These are phyloP conservation scores for Zaprionus gabonicus DNA, from an alignment of 1,140 invertebrate genomes.

Conservation along the genomic window DNA sequence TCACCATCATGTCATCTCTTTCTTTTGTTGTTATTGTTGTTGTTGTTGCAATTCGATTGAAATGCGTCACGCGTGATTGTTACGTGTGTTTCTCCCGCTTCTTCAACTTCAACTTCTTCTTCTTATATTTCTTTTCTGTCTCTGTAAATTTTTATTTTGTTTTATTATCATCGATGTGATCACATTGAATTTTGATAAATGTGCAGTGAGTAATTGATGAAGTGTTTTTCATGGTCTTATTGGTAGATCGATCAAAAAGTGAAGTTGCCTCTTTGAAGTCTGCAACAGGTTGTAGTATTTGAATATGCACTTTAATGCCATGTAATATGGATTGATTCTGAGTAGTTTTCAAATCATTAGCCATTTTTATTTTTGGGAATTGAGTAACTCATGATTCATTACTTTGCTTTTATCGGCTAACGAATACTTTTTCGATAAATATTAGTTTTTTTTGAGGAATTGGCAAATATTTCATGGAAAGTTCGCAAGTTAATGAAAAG, in stretches of 20 bases:
- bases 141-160: constrained; percentile 8
- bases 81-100: constrained; percentile 55
- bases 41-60: constrained; percentile 59
- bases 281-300: constrained; percentile 12
- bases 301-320: neutral
- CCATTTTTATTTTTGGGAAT: neutral
- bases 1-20: constrained; percentile 39
- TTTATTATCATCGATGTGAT: constrained; percentile 45
- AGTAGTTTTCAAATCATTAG: neutral
- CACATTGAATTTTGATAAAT: constrained; percentile 67
- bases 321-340: neutral
- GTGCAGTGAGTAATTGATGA: constrained; percentile 49
- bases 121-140: neutral
- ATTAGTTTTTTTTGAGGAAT: neutral
- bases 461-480: too few relatives aligned
- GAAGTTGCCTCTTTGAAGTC: neutral
- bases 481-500: too few relatives aligned
- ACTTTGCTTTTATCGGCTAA: neutral
- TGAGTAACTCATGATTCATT: neutral
- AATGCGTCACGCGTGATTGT: constrained; percentile 75
- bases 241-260: constrained; percentile 19
- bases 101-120: neutral
- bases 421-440: neutral
- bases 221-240: constrained; percentile 18
- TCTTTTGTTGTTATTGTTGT: constrained; percentile 19